Conservation (phyloP, 2,888 invertebrate species). For the Timandra comae region DNA sequence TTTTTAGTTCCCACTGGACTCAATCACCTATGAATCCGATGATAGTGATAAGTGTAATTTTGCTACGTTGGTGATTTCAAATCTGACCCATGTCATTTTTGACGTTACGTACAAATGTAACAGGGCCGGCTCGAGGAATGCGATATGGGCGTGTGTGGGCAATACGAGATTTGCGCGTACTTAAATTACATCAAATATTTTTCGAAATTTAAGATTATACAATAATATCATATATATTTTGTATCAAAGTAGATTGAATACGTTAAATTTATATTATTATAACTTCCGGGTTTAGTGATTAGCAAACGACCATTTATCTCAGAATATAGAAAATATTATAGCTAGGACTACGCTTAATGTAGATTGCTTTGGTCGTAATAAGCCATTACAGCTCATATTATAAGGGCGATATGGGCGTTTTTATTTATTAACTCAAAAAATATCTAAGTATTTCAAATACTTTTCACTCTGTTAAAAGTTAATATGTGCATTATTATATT, state of each 20-base stretch:
- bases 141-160: too few relatives aligned
- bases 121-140: too few relatives aligned
- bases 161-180: conserved; percentile 5
- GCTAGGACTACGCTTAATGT: conserved; percentile 35
- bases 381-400: conserved; percentile 35
- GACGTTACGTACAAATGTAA: too few relatives aligned
- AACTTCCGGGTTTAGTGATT: not conserved
- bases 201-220: not conserved
- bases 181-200: not conserved
- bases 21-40: too few relatives aligned
- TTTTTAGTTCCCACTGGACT: too few relatives aligned
- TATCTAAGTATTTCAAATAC: too few relatives aligned
- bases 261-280: not conserved
- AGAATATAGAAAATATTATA: conserved; percentile 31
- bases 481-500: too few relatives aligned
- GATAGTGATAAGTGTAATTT: too few relatives aligned
- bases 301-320: conserved; percentile 31
- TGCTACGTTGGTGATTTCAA: too few relatives aligned
- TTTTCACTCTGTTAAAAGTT: too few relatives aligned
- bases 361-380: conserved; percentile 58
- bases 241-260: not conserved
- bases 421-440: conserved; percentile 3
- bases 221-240: not conserved
- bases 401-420: conserved; percentile 3
- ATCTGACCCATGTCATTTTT: too few relatives aligned